phyloP scores from a whole-genome alignment of 2,888 invertebrate genomes.

The Drosophila affinis region DNA sequence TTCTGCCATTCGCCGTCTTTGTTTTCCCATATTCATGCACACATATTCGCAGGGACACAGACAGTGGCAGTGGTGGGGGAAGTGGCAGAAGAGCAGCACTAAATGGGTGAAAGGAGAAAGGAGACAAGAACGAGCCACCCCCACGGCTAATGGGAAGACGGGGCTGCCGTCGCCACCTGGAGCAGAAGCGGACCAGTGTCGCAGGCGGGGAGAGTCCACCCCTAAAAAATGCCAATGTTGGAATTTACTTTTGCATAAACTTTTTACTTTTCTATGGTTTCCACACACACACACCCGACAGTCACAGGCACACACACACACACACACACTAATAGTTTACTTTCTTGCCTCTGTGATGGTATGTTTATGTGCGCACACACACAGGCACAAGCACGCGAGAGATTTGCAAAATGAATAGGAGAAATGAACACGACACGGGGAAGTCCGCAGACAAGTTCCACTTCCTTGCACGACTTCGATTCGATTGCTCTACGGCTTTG shows the following conservation, averaged over 20 bases:
- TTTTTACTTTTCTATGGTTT: conserved; percentile 71
- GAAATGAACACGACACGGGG: background rate
- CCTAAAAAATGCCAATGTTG: conserved; percentile 63
- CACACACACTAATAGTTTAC: conserved; percentile 1
- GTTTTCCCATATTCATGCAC: conserved; percentile 56
- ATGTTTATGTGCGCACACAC: conserved; percentile 11
- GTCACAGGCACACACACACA: conserved; percentile 20
- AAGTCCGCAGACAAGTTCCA: conserved; percentile 1
- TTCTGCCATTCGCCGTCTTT: conserved; percentile 40
- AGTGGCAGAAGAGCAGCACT: background rate
- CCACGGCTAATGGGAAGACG: conserved; percentile 19
- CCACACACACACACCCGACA: conserved; percentile 31
- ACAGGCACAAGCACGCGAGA: conserved; percentile 27
- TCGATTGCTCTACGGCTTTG: background rate
- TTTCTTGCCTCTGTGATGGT: background rate
- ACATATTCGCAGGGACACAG: conserved; percentile 41
- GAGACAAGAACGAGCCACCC: conserved; percentile 48
- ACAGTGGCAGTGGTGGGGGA: background rate
- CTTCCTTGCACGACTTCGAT: conserved; percentile 1
- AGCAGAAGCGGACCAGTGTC: conserved; percentile 33
- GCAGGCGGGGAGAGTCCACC: conserved; percentile 49
- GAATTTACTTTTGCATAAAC: conserved; percentile 77
- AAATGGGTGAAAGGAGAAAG: conserved; percentile 15
- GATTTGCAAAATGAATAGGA: conserved; percentile 35
- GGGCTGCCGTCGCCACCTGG: conserved; percentile 5